Evolutionary conservation across 2,113 vertebrate species (phyloP).

Genomic region (Calidris pugnax): DNA sequence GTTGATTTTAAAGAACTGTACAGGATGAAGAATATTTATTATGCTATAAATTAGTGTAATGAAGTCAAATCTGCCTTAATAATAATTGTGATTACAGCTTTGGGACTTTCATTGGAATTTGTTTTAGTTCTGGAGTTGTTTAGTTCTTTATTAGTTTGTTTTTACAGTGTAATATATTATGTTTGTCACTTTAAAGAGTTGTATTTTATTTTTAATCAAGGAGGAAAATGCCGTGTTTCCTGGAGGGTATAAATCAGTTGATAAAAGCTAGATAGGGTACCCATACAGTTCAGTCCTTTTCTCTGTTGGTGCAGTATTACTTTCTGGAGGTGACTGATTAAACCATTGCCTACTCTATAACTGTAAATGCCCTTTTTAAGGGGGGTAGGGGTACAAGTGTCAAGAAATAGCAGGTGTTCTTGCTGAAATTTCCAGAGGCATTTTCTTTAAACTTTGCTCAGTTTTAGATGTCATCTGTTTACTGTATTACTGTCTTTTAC

Average conservation of each 20-base stretch:
- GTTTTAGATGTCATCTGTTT: neutral
- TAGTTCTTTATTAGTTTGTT: neutral
- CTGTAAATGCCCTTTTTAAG: neutral
- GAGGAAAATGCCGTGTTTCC: neutral
- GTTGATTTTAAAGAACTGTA: neutral
- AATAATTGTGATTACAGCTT: neutral
- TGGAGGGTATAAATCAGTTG: neutral
- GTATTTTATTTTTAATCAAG: neutral
- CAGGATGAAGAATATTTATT: slow-evolving; percentile 5
- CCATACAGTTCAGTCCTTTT: neutral
- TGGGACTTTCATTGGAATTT: neutral
- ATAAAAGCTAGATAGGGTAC: neutral
- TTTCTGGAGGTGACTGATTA: neutral
- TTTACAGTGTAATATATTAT: neutral
- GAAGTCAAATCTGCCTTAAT: neutral
- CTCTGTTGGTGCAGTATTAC: neutral
- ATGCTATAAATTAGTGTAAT: neutral
- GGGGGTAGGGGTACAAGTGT: rapidly evolving
- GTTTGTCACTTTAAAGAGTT: neutral
- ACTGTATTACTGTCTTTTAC: neutral
- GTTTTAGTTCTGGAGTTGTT: neutral
- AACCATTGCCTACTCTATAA: neutral
- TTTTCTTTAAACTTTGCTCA: neutral
- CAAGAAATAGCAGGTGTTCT: neutral
- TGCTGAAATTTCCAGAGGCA: neutral